Evolutionary conservation across 2,888 invertebrate genomes (phyloP), one percentile per base, ranked within the genome.

Genomic region (Glaucopsyche alexis): DNA sequence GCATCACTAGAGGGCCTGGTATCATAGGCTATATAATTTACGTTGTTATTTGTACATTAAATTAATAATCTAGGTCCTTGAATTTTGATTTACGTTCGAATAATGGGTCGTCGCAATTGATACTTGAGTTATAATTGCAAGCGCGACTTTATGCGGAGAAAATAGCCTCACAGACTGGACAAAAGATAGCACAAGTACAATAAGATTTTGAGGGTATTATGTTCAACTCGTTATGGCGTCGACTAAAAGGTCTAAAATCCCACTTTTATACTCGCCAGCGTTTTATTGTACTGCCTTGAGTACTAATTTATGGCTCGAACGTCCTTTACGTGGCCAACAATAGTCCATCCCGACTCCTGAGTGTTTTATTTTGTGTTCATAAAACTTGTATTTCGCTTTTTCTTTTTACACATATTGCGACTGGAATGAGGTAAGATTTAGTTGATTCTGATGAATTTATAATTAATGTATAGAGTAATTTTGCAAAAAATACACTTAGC

Each of bases 361-460:
- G 69, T 47, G 49, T 49, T 69, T 69, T 69, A 69, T 69, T 69
- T 69, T 49, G 69, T 69, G 69, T 69, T 67, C 67, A 66, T 67
- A 19, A 67, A 42, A 45, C 16, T 69, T 19, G 47, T 49, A 40
- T 40, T 29, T 29, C 47, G 11, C 8, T 47, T 45, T 69, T 69
- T 69, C 42, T 8, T 67, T 67, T 45, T 67, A 45, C 45, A 42
- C 42, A 45, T 4, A 67, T 60, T 60, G 60, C 19, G 55, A 11
- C 55, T 55, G 19, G 29, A 13, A 38, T 38, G 29, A 13, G 7
- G 29, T 60, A 29, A 13, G 13, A 60, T 7, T 38, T 29, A 38
- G 29, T 60, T 38, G 60, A 60, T 38, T 60, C 29, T 60, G 60
- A 60, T 11, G 7, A 29, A 29, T 38, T 60, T 1, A 7, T 9